Evolutionary conservation across 1,140 invertebrate genomes (phyloP).

Genomic region (Streblospio benedicti): DNA sequence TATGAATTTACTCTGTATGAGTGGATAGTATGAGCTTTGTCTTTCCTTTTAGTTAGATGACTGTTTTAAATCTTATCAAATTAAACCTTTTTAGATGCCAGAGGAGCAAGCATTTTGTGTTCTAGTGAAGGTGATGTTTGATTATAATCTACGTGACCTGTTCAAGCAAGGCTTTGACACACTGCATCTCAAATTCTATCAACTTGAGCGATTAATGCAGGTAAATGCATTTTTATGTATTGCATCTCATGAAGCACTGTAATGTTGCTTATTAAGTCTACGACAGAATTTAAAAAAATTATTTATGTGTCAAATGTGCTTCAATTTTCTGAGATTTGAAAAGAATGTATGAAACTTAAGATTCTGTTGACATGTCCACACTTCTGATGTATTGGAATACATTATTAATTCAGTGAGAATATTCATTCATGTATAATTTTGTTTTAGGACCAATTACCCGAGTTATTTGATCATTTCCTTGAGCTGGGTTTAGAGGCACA

Average conservation of each 20-base stretch:
- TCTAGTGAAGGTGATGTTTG: constrained; percentile 92
- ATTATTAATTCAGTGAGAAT: not conserved
- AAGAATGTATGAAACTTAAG: not conserved
- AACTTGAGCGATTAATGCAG: constrained; percentile 89
- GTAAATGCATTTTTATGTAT: no score
- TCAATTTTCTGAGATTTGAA: not conserved
- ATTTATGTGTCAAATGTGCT: not conserved
- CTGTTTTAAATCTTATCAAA: no score
- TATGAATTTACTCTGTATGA: not conserved
- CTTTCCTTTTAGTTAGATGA: no score
- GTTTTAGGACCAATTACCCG: constrained; percentile 74
- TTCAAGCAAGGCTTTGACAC: constrained; percentile 95
- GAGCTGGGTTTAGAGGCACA: constrained; percentile 89
- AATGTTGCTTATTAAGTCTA: no score
- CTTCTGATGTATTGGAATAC: not conserved
- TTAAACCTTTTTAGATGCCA: constrained; percentile 80
- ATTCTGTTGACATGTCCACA: not conserved
- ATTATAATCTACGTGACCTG: constrained; percentile 84
- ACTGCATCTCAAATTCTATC: constrained; percentile 88
- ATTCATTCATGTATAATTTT: constrained; percentile 27
- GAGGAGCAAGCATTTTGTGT: constrained; percentile 99
- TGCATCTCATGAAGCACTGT: no score
- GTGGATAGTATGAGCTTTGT: no score
- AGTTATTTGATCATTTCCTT: constrained; percentile 81
- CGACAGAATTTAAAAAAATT: not conserved